Base-by-base conservation (phyloP, 2,888 invertebrate species). In the Siphlonurus alternatus region DNA sequence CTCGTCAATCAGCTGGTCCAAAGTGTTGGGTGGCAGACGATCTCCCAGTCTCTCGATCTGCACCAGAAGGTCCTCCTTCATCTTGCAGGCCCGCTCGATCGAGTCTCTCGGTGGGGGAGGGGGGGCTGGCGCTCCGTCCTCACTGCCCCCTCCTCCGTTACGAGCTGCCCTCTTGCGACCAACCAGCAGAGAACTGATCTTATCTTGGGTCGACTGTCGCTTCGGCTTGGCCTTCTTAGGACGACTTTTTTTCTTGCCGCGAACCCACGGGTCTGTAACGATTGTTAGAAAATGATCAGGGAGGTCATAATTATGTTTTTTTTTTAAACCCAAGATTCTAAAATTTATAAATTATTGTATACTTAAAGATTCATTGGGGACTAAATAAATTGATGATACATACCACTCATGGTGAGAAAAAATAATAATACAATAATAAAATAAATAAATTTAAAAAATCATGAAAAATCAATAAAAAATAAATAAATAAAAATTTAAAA, bases 1-100 rank as follows among this genome's bases (percentile, higher is more conserved):
- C 74, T 96, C 94, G 76, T 99, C 98, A 68, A 99, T 98, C 15
- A 99, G 81, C 75, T 99, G 96, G 81, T 99, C 99, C 59, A 99
- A 80, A 1, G 99, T 97, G 77, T 99, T 99, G 53, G 97, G 91
- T 3, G 99, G 99, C 69, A 99, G 79, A 23, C 83, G 82, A 1
- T 88, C 86, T 2, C 96, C 97, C 1, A 98, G 79, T 24, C 82
- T 78, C 75, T 98, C 96, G 65, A 99, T 87, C 72, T 85, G 84
- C 67, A 82, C 81, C 68, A 99, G 76, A 54, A 99, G 79, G 69
- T 96, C 90, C 70, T 93, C 90, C 78, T 96, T 95, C 91, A 97
- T 94, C 72, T 83, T 83, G 77, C 90, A 90, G 0, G 94, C 94
- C 61, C 89, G 83, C 74, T 94, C 93, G 66, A 93, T 90, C 24